Evolutionary conservation across 2,888 invertebrate genomes (phyloP), one percentile per base, ranked within the genome.

Genomic region (Macaria liturata): DNA sequence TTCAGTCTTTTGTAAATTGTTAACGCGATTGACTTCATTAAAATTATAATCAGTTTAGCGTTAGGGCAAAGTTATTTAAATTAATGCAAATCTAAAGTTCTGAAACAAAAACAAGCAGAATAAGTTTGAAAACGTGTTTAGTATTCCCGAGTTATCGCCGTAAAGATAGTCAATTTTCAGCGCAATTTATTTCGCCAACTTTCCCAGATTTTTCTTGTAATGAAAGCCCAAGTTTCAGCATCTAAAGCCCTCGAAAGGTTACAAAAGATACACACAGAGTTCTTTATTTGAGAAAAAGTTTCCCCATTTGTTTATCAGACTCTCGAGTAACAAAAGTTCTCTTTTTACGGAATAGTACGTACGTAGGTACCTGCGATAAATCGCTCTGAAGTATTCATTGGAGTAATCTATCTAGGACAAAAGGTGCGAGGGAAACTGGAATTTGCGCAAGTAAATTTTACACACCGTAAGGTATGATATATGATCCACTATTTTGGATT

Each of bases 241-340:
- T 57, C 60, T 54, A 60, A 63, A 54, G 47, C 53, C 46, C 46
- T 65, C 39, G 31, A 56, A 61, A 63, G 54, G 42, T 66, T 54
- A 60, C 58, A 52, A 69, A 72, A 71, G 62, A 71, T 69, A 71
- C 66, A 62, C 67, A 71, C 63, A 52, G 64, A 61, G 61, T 74
- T 70, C 65, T 72, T 75, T 77, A 74, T 74, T 77, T 72, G 56
- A 64, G 61, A 58, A 64, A 70, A 75, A 78, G 68, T 74, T 71
- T 56, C 55, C 64, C 68, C 74, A 75, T 77, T 78, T 76, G 67
- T 78, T 75, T 78, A 76, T 76, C 71, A 70, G 71, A 46, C 62
- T 69, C 63, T 67, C 57, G 62, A 67, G 68, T 63, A 69, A 56
- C 61, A 61, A 73, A 76, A 71, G 68, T 69, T 74, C 71, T 69